Base-by-base conservation (phyloP, 2,888 invertebrate species). In the Lamellibrachia satsuma region DNA sequence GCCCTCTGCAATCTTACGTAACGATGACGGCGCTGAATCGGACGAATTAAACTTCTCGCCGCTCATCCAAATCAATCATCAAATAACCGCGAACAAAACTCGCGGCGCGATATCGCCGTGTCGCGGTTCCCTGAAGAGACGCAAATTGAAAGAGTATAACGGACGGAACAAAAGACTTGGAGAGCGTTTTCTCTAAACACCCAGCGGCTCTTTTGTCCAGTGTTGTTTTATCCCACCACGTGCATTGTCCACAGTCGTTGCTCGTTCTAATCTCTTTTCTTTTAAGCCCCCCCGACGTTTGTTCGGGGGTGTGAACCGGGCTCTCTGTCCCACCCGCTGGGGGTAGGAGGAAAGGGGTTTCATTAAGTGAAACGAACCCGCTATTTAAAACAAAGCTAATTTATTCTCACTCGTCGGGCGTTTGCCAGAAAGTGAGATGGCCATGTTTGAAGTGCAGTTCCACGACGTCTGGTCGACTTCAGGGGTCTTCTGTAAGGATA, bases 361-460 rank as follows among this genome's bases (percentile, higher is more conserved):
- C 75, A 75, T 75, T 75, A 75, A 75, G 75, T 75, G 75, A 75
- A 75, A 75, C 75, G 75, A 75, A 75, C 75, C 75, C 75, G 75
- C 75, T n/a, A 75, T 75, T 15, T 2, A 75, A 75, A 22, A 75
- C 75, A 75, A 75, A 75, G 75, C 75, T 75, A 75, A 75, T 75
- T 75, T 75, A 75, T 75, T 75, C 75, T 75, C 75, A 6, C 75
- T 75, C 75, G 75, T 75, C 75, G 75, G 22, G 57, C 57, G 57
- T 8, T 7, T 57, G 57, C 15, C 57, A 57, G 7, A 22, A 75
- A n/a, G 75, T n/a, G 75, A 22, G 6, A 6, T 15, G 75, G 75
- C 22, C 75, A 22, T 75, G n/a, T 75, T 75, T 75, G 75, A 75
- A 75, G 75, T 75, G 75, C n/a, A 4, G 3, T 22, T 22, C 75